Conservation (phyloP, 2,888 invertebrate species). For the Eurytoma californica region DNA sequence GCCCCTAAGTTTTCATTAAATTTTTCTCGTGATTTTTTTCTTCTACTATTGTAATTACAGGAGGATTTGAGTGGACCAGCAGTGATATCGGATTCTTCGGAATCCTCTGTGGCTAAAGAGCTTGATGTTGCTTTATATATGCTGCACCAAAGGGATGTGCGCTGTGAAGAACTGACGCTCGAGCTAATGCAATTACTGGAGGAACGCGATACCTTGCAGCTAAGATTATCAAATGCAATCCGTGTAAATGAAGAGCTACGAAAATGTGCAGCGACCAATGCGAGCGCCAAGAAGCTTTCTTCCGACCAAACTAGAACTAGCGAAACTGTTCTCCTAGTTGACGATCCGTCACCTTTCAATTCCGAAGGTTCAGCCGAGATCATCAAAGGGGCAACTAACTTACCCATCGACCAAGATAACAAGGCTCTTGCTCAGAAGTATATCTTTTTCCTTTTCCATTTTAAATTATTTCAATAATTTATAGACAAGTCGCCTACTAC, state of each 20-base stretch:
- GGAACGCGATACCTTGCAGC: constrained; percentile 89
- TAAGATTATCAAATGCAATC: constrained; percentile 88
- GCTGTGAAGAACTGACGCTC: constrained; percentile 90
- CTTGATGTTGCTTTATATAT: constrained; percentile 88
- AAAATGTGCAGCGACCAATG: constrained; percentile 60
- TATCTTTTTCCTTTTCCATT: constrained; percentile 48
- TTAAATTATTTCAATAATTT: not conserved
- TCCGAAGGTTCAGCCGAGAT: constrained; percentile 70
- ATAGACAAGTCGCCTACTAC: no score
- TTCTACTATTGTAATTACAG: not conserved
- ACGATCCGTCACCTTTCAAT: constrained; percentile 67
- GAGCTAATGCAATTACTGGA: constrained; percentile 88
- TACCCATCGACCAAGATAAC: constrained; percentile 66
- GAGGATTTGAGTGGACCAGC: not conserved
- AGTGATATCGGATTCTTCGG: not conserved
- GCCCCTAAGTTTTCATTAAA: no score
- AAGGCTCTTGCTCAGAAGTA: constrained; percentile 72
- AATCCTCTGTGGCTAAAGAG: constrained; percentile 74
- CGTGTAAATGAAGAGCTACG: constrained; percentile 82
- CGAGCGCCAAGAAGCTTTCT: constrained; percentile 53
- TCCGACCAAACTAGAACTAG: not conserved
- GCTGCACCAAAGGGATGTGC: constrained; percentile 90
- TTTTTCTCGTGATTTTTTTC: not conserved
- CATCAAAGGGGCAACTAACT: constrained; percentile 70
- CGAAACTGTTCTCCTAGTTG: constrained; percentile 59